Evolutionary conservation across 2,888 invertebrate species (phyloP), one percentile per base, ranked within the genome.

Genomic region (Cerastoderma edule): DNA sequence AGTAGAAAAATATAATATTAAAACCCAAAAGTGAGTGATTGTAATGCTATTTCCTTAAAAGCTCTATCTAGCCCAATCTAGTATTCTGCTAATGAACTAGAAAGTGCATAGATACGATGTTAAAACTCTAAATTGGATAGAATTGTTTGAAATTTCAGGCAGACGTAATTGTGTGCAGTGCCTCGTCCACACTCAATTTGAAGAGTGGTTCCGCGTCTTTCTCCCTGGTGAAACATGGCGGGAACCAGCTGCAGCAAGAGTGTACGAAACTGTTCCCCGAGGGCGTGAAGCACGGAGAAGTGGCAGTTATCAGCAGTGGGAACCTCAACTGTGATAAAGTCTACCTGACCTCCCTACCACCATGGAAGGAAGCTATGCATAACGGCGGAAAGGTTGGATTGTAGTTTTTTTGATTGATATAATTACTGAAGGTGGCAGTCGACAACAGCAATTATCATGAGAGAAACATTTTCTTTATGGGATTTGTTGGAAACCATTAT

Each of bases 131-230:
- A 39, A 39, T 10, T 39, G 39, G 10, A 39, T 39, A 10, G 8
- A 39, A n/a, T n/a, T n/a, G n/a, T n/a, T n/a, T n/a, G 27, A 8
- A 46, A 19, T 46, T 75, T 16, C 78, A 91, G 91, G 85, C 83
- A 64, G 89, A 90, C 72, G 85, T 88, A 0, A 85, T 90, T 50
- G 89, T 89, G 4, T 87, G 87, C 53, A 85, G 89, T 16, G 83
- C 87, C n/a, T 75, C 78, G 13, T 70, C 80, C 2, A 84, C 79
- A 13, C 72, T 90, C 50, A 80, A 88, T 39, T 78, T 91, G 24
- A 75, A 65, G 30, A 84, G 80, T 48, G 89, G 90, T 5, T 80
- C 83, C n/a, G 85, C 89, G 6, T 86, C 90, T 0, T 79, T 72
- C 10, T 83, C 83, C 28, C 72, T 91, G n/a, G 53, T 87, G n/a